Evolutionary conservation across 23 tunicate genomes (phyloP).

Genomic region (Trididemnum miniatum): DNA sequence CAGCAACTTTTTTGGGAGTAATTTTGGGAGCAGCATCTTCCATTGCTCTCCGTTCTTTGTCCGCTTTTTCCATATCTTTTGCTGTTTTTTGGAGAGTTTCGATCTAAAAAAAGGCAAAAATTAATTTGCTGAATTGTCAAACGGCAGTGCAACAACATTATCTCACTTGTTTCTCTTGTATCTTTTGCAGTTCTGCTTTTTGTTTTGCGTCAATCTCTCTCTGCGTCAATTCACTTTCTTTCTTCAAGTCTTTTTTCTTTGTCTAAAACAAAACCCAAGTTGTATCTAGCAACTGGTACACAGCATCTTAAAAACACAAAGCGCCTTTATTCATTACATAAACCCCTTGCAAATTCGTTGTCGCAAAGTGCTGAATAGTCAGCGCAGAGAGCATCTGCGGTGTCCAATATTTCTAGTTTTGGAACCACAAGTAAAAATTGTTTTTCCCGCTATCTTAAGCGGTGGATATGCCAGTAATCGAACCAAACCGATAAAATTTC

Average conservation of each 20-base stretch:
- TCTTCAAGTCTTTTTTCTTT: conserved; percentile 56
- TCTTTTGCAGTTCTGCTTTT: conserved; percentile 64
- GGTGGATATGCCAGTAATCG: too few species aligned
- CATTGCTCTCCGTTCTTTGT: neutral
- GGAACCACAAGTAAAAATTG: too few species aligned
- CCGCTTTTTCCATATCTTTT: conserved; percentile 12
- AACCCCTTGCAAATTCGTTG: too few species aligned
- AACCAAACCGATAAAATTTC: too few species aligned
- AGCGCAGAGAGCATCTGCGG: too few species aligned
- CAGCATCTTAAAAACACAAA: too few species aligned
- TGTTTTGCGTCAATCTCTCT: conserved; percentile 71
- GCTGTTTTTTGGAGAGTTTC: conserved; percentile 30
- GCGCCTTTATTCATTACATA: too few species aligned
- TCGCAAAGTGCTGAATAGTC: too few species aligned
- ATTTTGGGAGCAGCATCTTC: neutral
- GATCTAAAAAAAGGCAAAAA: neutral
- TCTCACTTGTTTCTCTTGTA: conserved; percentile 78
- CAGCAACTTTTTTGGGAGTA: neutral
- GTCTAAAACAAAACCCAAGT: too few species aligned
- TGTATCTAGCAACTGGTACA: too few species aligned
- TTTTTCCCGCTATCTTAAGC: too few species aligned
- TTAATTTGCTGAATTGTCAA: neutral
- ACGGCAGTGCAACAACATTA: neutral
- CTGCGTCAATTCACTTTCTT: conserved; percentile 33
- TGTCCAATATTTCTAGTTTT: too few species aligned